phyloP scores from a whole-genome alignment of 2,888 invertebrate species.

The Mythimna lalbum region DNA sequence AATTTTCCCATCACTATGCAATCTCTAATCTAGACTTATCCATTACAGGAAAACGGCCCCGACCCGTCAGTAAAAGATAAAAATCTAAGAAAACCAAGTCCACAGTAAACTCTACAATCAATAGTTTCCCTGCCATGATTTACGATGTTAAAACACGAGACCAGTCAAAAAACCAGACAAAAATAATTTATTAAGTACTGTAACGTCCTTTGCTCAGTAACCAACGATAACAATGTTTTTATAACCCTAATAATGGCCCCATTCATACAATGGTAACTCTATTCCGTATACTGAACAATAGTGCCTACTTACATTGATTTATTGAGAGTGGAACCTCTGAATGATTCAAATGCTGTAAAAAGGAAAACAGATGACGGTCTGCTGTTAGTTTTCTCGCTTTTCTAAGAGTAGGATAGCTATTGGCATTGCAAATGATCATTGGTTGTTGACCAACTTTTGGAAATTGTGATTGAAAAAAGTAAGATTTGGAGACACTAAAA shows the following conservation, averaged over 20 bases:
- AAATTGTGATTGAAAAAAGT: not conserved
- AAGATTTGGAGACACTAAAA: not conserved
- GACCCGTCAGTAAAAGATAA: slow-evolving; percentile 21
- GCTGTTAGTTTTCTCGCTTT: slow-evolving; percentile 35
- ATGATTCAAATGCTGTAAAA: slow-evolving; percentile 56
- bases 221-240: slow-evolving; percentile 46
- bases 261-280: slow-evolving; percentile 52
- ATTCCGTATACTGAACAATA: slow-evolving; percentile 39
- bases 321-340: slow-evolving; percentile 47
- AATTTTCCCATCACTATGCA: slow-evolving; percentile 2
- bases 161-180: slow-evolving; percentile 15
- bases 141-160: slow-evolving; percentile 25
- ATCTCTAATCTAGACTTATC: slow-evolving; percentile 14
- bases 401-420: slow-evolving; percentile 1
- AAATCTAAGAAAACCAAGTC: slow-evolving; percentile 22
- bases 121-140: slow-evolving; percentile 28
- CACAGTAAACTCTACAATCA: slow-evolving; percentile 6
- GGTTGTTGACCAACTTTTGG: not conserved
- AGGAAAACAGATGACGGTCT: slow-evolving; percentile 49
- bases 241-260: slow-evolving; percentile 53
- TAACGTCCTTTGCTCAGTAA: slow-evolving; percentile 25
- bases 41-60: not conserved
- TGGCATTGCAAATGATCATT: slow-evolving; percentile 25
- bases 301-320: slow-evolving; percentile 49
- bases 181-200: slow-evolving; percentile 23